Base-by-base conservation (phyloP, 1,140 invertebrate genomes). In the Zaprionus inermis region DNA sequence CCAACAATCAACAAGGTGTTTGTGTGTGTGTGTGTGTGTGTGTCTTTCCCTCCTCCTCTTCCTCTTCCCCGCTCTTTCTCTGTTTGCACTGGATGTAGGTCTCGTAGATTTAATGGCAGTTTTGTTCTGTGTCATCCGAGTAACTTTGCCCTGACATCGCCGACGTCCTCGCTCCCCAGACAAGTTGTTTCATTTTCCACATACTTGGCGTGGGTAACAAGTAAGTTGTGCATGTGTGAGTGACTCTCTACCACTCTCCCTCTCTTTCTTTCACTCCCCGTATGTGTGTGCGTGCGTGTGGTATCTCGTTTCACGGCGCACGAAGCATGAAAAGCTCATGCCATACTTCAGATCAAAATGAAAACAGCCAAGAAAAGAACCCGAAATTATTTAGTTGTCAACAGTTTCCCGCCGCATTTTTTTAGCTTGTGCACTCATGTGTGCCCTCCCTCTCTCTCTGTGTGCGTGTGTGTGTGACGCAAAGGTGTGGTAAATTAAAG, bases 291-390 rank as follows among this genome's bases (percentile, higher is more conserved):
- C 54, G 16, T 10, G 46, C 58, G 36, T 52, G 18, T 54, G 64
- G 79, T 72, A 79, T 85, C 82, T 85, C 78, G 82, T 85, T 85
- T 86, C 82, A 85, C 68, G 75, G 81, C 74, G 74, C 64, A 76
- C 57, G 67, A 77, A 85, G 81, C 81, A 78, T 85, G 82, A 85
- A 81, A 81, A 76, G 32, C 67, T 66, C 78, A 49, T 74, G 69
- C 69, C 60, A 66, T 66, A 44, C 63, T 49, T 36, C 57, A 41
- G 55, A 46, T 30, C 30, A 24, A 81, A 76, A 46, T 46, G 52
- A 16, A 57, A 44, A 49, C 16, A 56, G 5, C 30, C 32, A 60
- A 65, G 32, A 44, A 55, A 46, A 78, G 18, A 51, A 44, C 34
- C 38, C 22, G 36, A 70, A 60, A 55, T 32, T 67, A 78, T 78